Percentiles rank a stretch among this genome's conserved stretches.
Conservation (phyloP, 2,797 vertebrate species). For the Melanitta fusca region DNA sequence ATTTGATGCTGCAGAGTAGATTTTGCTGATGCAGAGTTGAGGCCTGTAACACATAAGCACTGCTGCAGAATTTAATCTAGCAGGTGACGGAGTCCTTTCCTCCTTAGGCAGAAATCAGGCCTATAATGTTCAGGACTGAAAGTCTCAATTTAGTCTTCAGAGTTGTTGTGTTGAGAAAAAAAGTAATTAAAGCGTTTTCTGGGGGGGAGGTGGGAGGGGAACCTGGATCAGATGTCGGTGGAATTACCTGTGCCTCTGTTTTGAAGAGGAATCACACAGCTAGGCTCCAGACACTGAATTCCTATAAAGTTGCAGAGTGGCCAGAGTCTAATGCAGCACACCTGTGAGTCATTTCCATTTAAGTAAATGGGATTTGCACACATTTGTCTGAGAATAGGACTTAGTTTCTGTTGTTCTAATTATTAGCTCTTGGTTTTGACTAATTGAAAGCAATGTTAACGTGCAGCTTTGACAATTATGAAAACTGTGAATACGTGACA, state of each 20-base stretch:
- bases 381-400: slow-evolving; percentile 29
- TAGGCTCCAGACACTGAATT: slow-evolving; percentile 15
- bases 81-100: background rate
- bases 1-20: background rate
- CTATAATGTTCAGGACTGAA: background rate
- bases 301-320: background rate
- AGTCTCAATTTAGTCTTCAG: slow-evolving; percentile 11
- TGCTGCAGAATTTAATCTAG: background rate
- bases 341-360: slow-evolving; percentile 20
- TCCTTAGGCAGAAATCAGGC: background rate
- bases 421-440: slow-evolving; percentile 19
- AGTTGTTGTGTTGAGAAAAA: background rate
- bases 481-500: background rate
- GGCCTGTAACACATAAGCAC: background rate
- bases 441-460: background rate
- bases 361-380: slow-evolving; percentile 52
- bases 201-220: background rate
- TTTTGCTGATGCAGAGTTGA: slow-evolving; percentile 37
- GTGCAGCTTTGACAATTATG: background rate
- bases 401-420: slow-evolving; percentile 3
- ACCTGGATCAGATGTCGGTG: slow-evolving; percentile 1
- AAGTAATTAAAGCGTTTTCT: slow-evolving; percentile 19
- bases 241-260: background rate
- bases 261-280: background rate
- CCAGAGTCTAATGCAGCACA: background rate